A percentile compares a stretch with the other conserved stretches of the same genome.
phyloP scores from a whole-genome alignment of 1,140 invertebrate genomes.

The Mya arenaria region DNA sequence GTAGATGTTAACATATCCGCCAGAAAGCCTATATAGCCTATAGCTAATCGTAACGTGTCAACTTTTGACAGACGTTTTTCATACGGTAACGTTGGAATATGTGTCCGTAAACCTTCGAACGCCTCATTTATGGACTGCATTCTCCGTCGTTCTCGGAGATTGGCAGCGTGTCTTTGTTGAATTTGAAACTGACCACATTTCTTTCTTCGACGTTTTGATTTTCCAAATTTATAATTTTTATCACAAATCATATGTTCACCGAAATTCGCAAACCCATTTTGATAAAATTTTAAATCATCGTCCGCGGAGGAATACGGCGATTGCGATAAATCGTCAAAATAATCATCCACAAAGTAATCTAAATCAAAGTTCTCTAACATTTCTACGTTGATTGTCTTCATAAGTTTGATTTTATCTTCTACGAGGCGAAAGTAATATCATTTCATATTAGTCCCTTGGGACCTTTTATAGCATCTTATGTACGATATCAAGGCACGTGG shows the following conservation, averaged over 20 bases:
- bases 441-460: neutral
- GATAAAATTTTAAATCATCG: slow-evolving; percentile 41
- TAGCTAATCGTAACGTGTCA: slow-evolving; percentile 97
- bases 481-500: slow-evolving; percentile 35
- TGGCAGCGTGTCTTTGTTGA: slow-evolving; percentile 85
- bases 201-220: slow-evolving; percentile 34
- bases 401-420: neutral
- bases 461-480: neutral
- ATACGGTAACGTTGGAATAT: slow-evolving; percentile 99
- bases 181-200: slow-evolving; percentile 84
- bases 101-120: slow-evolving; percentile 87
- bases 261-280: slow-evolving; percentile 19
- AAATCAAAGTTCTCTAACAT: slow-evolving; percentile 53
- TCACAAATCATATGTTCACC: neutral
- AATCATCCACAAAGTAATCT: slow-evolving; percentile 48
- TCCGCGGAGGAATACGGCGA: slow-evolving; percentile 51
- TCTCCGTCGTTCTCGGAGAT: slow-evolving; percentile 89
- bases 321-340: slow-evolving; percentile 52
- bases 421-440: neutral
- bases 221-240: slow-evolving; percentile 33
- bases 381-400: neutral
- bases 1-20: slow-evolving; percentile 93
- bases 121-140: slow-evolving; percentile 99
- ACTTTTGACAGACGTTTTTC: slow-evolving; percentile 99
- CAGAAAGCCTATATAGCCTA: slow-evolving; percentile 99